These are phyloP conservation scores for Recurvirostra avosetta DNA, from an alignment of 2,113 vertebrate species.

Conservation along the genomic window DNA sequence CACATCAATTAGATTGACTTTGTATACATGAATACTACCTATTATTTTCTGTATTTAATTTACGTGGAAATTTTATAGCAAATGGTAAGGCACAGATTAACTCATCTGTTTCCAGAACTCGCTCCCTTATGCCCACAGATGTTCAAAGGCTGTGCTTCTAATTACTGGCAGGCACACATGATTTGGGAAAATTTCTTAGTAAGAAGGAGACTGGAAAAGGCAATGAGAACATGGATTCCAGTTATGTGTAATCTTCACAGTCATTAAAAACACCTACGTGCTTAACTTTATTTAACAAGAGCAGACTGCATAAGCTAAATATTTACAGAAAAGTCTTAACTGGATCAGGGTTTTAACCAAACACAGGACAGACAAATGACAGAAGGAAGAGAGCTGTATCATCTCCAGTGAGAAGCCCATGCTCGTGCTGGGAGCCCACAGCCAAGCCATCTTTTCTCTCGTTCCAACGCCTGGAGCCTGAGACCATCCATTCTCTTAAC, in stretches of 20 bases:
- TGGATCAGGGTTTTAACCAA: slow-evolving; percentile 22
- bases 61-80: background rate
- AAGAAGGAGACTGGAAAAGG: background rate
- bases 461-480: background rate
- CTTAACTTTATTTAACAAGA: slow-evolving; percentile 40
- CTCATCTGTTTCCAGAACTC: background rate
- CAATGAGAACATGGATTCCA: background rate
- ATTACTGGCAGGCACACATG: background rate
- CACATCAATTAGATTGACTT: background rate
- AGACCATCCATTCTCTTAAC: background rate
- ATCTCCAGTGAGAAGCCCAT: background rate
- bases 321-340: slow-evolving; percentile 36
- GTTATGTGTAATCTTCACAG: background rate
- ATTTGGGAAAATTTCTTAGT: background rate
- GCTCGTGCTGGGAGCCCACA: background rate
- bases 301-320: slow-evolving; percentile 23
- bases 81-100: slow-evolving; percentile 2
- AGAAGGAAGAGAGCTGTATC: background rate
- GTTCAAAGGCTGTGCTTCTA: background rate
- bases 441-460: background rate
- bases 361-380: background rate
- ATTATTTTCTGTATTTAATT: background rate
- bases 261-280: slow-evolving; percentile 35
- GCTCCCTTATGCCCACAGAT: background rate
- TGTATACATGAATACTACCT: background rate